phyloP scores from a whole-genome alignment of 2,888 invertebrate species.

The Morpho helenor region DNA sequence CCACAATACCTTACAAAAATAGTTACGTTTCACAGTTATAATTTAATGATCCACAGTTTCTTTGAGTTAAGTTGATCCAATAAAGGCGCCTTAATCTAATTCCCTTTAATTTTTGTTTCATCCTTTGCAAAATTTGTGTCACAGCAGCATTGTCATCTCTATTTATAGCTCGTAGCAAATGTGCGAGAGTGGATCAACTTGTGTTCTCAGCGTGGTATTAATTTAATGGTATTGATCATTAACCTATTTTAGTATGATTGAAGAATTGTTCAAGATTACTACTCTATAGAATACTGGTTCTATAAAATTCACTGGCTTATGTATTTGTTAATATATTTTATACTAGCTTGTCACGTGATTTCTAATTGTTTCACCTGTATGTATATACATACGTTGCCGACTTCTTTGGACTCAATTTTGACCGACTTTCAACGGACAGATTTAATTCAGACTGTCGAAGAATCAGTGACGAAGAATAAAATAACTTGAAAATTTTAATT shows the following conservation, averaged over 20 bases:
- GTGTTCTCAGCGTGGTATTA: conserved; percentile 47
- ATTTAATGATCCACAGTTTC: not conserved
- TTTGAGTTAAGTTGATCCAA: conserved; percentile 6
- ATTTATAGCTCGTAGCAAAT: conserved; percentile 41
- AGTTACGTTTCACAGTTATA: not conserved
- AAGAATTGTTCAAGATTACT: conserved; percentile 7
- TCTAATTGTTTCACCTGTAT: no score
- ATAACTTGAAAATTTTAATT: no score
- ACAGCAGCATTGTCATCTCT: conserved; percentile 39
- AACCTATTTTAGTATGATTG: conserved; percentile 49
- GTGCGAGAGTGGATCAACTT: conserved; percentile 37
- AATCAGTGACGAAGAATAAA: no score
- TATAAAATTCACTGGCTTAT: no score
- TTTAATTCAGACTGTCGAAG: no score
- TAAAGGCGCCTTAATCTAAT: conserved; percentile 18
- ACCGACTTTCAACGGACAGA: no score
- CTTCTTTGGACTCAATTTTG: no score
- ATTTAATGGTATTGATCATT: conserved; percentile 61
- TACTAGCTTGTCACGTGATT: no score
- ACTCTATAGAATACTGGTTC: not conserved
- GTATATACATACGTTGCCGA: no score
- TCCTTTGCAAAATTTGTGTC: conserved; percentile 23
- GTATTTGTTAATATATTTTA: no score
- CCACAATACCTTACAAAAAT: no score
- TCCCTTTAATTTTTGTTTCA: conserved; percentile 15